A percentile compares a stretch with the other conserved stretches of the same genome.
phyloP scores from a whole-genome alignment of 2,888 invertebrate genomes.

The Hermodice carunculata region DNA sequence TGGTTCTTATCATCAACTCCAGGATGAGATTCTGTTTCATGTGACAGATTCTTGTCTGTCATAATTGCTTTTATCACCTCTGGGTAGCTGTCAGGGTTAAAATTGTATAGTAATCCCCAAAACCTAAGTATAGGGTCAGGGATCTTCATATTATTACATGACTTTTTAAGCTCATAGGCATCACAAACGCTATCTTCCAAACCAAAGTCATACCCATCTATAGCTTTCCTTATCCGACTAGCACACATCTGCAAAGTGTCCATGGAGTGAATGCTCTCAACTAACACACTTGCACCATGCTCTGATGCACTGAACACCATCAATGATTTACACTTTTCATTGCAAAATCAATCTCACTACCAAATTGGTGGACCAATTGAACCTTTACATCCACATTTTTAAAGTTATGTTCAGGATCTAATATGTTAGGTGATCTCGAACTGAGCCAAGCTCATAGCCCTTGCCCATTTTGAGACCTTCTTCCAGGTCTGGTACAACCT shows the following conservation, averaged over 20 bases:
- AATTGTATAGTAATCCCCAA: slow-evolving; percentile 10
- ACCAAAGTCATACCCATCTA: slow-evolving; percentile 9
- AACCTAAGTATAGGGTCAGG: slow-evolving; percentile 6
- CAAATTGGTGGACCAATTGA: no score
- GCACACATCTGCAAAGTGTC: neutral
- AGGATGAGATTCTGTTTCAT: neutral
- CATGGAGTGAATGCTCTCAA: neutral
- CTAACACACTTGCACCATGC: no score
- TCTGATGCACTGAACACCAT: no score
- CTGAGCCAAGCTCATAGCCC: neutral
- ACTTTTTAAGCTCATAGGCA: slow-evolving; percentile 8
- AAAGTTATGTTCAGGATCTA: no score
- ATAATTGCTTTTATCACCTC: slow-evolving; percentile 5
- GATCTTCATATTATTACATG: slow-evolving; percentile 12
- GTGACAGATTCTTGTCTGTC: neutral
- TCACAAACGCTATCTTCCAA: slow-evolving; percentile 10
- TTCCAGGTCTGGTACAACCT: neutral
- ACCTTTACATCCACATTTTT: no score
- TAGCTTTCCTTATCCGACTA: neutral
- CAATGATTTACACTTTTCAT: no score
- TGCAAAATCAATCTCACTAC: no score
- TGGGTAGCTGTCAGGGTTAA: slow-evolving; percentile 8
- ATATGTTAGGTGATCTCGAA: neutral
- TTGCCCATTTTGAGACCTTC: neutral
- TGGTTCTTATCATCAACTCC: neutral